These are phyloP conservation scores for Lutjanus erythropterus DNA, from an alignment of 2,113 vertebrate genomes.

Conservation along the genomic window DNA sequence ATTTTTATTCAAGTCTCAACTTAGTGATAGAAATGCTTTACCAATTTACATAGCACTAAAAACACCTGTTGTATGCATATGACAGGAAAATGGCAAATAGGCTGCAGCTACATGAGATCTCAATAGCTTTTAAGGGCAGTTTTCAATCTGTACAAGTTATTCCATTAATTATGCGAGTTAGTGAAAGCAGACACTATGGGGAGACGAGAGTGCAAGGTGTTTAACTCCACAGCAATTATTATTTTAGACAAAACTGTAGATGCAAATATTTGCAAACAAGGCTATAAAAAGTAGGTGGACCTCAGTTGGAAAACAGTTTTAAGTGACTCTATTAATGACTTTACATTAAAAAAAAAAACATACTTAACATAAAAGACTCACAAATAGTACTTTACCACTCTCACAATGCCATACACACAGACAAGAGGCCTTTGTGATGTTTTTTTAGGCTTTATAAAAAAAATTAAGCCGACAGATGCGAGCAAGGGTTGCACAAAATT, in stretches of 20 bases:
- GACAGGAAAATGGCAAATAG: conserved; percentile 69
- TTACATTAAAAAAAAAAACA: conserved; percentile 69
- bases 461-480: conserved; percentile 53
- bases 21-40: conserved; percentile 83
- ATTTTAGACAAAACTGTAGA: conserved; percentile 71
- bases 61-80: conserved; percentile 80
- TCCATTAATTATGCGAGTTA: conserved; percentile 63
- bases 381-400: conserved; percentile 71
- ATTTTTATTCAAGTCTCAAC: conserved; percentile 85
- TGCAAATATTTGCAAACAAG: conserved; percentile 70
- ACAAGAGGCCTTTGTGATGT: conserved; percentile 70
- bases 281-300: conserved; percentile 70
- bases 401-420: conserved; percentile 70
- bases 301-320: conserved; percentile 72
- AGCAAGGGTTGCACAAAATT: conserved; percentile 51
- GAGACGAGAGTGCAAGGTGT: conserved; percentile 63
- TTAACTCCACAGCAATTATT: conserved; percentile 65
- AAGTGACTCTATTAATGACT: conserved; percentile 67
- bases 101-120: conserved; percentile 74
- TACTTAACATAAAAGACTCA: conserved; percentile 73
- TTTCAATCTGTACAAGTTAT: conserved; percentile 65
- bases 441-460: conserved; percentile 69
- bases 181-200: conserved; percentile 68
- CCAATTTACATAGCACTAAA: conserved; percentile 85
- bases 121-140: conserved; percentile 58